Evolutionary conservation across 2,888 invertebrate genomes (phyloP), one percentile per base, ranked within the genome.

Genomic region (Lithophane ornitopus): DNA sequence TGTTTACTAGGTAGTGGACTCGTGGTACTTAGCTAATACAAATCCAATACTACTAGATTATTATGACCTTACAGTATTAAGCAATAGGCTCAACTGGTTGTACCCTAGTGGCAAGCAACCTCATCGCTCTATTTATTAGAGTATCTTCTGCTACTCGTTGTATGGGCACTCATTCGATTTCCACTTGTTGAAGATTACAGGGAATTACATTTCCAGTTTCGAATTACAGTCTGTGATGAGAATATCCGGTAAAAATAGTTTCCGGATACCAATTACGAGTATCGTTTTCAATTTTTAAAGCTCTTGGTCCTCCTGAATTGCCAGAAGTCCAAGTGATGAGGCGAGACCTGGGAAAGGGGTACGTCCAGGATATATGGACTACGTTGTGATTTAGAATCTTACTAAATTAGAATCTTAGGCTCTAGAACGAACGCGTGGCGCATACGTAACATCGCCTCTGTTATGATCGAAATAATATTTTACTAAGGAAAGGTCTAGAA

Each of bases 171-270:
- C 72, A 76, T 84, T 82, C 78, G 74, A 74, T 79, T 70, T 78
- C 73, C 70, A 82, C 80, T 86, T 76, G 81, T 81, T 82, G 78
- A 78, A 77, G 80, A 87, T 86, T 80, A 80, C 75, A 56, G 49
- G 62, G 62, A 79, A 74, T 74, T 85, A 80, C 78, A 76, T 87
- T 87, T 78, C 65, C 67, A 85, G 66, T 75, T 69, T 14, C 28
- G 22, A 66, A 82, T 85, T 87, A 87, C 76, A 74, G 74, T 81
- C 70, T 66, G 41, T 68, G 65, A 71, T 80, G 62, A 70, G 59
- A 76, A 66, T 28, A 58, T 71, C 22, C 70, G n/a, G n/a, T 69
- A 28, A 44, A 76, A 69, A 72, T 54, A 46, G 74, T 44, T 68
- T 75, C 41, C 26, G 11, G 39, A 28, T 63, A 59, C 52, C 59